phyloP scores from a whole-genome alignment of 2,113 vertebrate genomes.

The Cettia cetti region DNA sequence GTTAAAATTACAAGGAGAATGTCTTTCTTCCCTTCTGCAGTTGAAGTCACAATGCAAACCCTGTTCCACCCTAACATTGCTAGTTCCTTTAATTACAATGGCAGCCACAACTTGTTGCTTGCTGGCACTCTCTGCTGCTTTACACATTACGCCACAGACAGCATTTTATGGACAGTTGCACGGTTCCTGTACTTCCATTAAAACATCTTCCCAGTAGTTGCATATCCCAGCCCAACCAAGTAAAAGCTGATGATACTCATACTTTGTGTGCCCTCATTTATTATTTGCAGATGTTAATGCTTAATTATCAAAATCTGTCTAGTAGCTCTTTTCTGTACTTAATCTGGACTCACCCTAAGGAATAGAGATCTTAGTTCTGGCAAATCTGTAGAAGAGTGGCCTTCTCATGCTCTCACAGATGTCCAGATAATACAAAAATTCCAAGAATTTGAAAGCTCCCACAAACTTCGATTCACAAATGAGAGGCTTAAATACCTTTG shows the following conservation, averaged over 20 bases:
- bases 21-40: neutral
- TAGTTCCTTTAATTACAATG: neutral
- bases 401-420: neutral
- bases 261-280: neutral
- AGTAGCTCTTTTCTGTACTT: neutral
- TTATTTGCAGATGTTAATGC: neutral
- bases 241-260: neutral
- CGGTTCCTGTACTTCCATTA: neutral
- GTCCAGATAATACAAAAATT: neutral
- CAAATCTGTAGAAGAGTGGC: neutral
- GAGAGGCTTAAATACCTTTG: neutral
- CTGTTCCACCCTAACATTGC: neutral
- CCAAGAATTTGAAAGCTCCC: neutral
- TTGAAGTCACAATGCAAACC: neutral
- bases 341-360: neutral
- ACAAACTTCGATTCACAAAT: neutral
- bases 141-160: neutral
- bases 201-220: neutral
- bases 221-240: neutral
- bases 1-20: neutral
- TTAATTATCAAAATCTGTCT: neutral
- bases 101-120: neutral
- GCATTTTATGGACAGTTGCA: neutral
- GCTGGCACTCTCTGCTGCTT: constrained; percentile 28
- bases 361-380: neutral